Evolutionary conservation across 2,797 vertebrate species (phyloP), one percentile per base, ranked within the genome.

Genomic region (Melopsittacus undulatus): DNA sequence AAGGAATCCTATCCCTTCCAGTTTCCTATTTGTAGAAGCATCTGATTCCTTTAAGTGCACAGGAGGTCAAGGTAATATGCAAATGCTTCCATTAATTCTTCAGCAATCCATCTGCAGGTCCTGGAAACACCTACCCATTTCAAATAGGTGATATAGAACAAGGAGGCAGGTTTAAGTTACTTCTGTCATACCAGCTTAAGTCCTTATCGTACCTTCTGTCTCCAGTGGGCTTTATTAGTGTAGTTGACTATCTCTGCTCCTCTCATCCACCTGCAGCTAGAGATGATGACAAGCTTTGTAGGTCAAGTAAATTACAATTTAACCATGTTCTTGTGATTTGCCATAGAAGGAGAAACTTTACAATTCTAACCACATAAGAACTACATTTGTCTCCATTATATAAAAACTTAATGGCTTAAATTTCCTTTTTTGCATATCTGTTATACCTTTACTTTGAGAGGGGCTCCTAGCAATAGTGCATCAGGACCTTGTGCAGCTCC

Each of bases 241-340:
- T 4, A 5, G n/a, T 9, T 0, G 0, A 26, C 16, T 20, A 1
- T 26, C 26, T 19, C 63, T 78, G 59, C 32, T 27, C 13, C 63
- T 66, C 74, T 63, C 17, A 16, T 27, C 34, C 43, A 1, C 17
- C 26, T 10, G 5, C 20, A 46, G 42, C 26, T 21, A 27, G 4
- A n/a, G 3, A 45, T 0, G 4, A 8, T 27, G 29, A 4, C n/a
- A 68, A 87, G 26, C 9, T 87, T 77, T 81, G 69, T 46, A 63
- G 66, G 66, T 78, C 83, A 86, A 90, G 75, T 8, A 76, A 56
- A 83, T 77, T 46, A 46, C 57, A 59, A 26, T 75, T 89, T 20
- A 18, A 88, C 57, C 23, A 30, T 6, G 27, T 32, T 70, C 68
- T 43, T 54, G 18, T 32, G 70, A 27, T 82, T 80, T 56, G 80